phyloP scores from a whole-genome alignment of 2,888 invertebrate species.

The Rhingia rostrata region DNA sequence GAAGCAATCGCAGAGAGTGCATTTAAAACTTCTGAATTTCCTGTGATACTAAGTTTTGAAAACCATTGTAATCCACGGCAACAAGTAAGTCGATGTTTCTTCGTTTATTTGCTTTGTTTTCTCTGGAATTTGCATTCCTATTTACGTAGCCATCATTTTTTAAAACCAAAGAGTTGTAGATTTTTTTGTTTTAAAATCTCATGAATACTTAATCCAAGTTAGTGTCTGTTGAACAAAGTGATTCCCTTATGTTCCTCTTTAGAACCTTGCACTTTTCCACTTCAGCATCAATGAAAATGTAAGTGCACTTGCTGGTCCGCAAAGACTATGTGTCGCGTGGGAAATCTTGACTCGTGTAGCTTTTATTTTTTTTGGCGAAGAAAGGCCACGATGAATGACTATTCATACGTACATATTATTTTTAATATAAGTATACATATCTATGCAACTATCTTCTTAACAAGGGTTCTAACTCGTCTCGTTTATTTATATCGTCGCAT shows the following conservation, averaged over 20 bases:
- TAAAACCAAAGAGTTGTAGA: slow-evolving; percentile 12
- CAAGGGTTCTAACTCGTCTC: background rate
- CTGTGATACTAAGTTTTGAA: slow-evolving; percentile 97
- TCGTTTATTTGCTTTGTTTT: background rate
- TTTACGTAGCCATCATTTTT: background rate
- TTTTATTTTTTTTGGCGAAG: background rate
- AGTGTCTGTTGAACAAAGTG: slow-evolving; percentile 8
- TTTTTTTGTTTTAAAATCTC: slow-evolving; percentile 25
- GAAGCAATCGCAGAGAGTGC: slow-evolving; percentile 98
- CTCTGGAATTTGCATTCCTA: slow-evolving; percentile 1
- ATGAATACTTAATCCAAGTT: slow-evolving; percentile 6
- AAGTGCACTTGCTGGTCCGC: slow-evolving; percentile 41
- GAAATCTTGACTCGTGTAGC: background rate
- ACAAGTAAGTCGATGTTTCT: slow-evolving; percentile 84
- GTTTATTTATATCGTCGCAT: background rate
- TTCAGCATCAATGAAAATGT: slow-evolving; percentile 34
- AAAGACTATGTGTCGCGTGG: slow-evolving; percentile 7
- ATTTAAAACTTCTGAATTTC: slow-evolving; percentile 98
- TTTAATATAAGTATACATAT: too few relatives aligned
- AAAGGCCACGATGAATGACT: background rate
- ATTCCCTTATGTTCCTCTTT: slow-evolving; percentile 20
- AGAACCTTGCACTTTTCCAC: slow-evolving; percentile 36
- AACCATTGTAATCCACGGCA: slow-evolving; percentile 98
- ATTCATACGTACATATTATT: background rate
- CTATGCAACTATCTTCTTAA: too few relatives aligned